These are phyloP conservation scores for Liodrosophila aerea DNA, from an alignment of 2,888 invertebrate genomes.

Conservation along the genomic window DNA sequence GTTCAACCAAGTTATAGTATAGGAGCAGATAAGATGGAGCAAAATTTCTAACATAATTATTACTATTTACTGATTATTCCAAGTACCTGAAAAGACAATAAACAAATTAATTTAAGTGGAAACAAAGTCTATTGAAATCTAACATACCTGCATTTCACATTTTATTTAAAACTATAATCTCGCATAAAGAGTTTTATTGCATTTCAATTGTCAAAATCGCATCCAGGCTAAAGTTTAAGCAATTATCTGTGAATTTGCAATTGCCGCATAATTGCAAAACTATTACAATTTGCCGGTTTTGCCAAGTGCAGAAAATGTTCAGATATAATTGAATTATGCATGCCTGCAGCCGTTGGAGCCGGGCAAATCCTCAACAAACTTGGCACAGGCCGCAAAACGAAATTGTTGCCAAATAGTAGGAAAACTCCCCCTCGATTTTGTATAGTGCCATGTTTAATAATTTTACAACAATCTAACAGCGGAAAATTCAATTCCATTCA, in stretches of 20 bases:
- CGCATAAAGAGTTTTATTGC: no score
- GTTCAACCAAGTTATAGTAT: no score
- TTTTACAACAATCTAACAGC: slow-evolving; percentile 57
- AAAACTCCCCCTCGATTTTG: background rate
- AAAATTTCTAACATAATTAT: no score
- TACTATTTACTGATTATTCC: no score
- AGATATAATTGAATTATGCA: slow-evolving; percentile 66
- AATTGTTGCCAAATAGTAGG: slow-evolving; percentile 51
- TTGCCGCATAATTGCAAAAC: slow-evolving; percentile 65
- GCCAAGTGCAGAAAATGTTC: slow-evolving; percentile 29
- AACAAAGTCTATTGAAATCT: no score
- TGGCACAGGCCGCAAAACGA: slow-evolving; percentile 46
- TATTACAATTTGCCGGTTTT: slow-evolving; percentile 60
- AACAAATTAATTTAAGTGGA: no score
- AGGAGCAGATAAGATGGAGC: no score
- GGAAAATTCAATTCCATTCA: slow-evolving; percentile 72
- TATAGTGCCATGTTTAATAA: slow-evolving; percentile 60
- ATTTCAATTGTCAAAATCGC: slow-evolving; percentile 23
- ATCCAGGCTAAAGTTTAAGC: slow-evolving; percentile 8
- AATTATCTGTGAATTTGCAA: slow-evolving; percentile 37
- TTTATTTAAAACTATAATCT: no score
- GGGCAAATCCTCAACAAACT: slow-evolving; percentile 40
- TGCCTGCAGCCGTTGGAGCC: slow-evolving; percentile 30
- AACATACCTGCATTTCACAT: no score
- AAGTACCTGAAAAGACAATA: no score